Conservation (phyloP, 92 coral and sea anemone species). For the Anthopleura xanthogrammica region DNA sequence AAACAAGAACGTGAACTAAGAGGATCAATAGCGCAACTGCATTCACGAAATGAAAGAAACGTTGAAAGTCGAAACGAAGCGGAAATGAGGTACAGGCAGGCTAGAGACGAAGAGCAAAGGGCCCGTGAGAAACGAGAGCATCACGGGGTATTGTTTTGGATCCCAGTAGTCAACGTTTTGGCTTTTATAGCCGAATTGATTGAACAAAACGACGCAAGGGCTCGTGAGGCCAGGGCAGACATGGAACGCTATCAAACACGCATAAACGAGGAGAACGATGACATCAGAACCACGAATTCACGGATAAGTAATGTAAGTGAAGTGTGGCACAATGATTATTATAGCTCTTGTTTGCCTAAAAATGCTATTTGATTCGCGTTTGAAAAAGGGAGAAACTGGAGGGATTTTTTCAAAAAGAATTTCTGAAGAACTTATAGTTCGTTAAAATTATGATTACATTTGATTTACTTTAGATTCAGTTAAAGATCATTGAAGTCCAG, state of each 20-base stretch:
- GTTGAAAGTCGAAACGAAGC: background rate
- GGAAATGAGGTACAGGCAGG: background rate
- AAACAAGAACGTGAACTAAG: constrained; percentile 14
- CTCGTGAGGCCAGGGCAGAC: constrained; percentile 33
- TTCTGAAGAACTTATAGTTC: background rate
- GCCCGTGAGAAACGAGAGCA: constrained; percentile 28
- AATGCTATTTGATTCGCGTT: no score
- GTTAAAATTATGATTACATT: background rate
- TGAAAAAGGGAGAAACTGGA: no score
- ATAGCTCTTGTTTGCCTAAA: no score
- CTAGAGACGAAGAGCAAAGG: constrained; percentile 28
- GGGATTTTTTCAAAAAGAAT: background rate
- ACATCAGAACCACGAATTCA: constrained; percentile 21
- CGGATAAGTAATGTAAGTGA: constrained; percentile 25
- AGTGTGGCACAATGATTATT: no score
- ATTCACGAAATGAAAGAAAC: background rate
- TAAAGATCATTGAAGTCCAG: constrained; percentile 1
- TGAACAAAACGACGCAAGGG: constrained; percentile 33
- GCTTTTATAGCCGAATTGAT: constrained; percentile 27
- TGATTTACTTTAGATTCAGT: constrained; percentile 21
- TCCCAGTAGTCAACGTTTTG: constrained; percentile 35
- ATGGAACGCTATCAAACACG: constrained; percentile 31
- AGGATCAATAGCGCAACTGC: constrained; percentile 11
- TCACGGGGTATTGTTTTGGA: constrained; percentile 30
- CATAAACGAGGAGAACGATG: constrained; percentile 27